Conservation (phyloP, 2,888 invertebrate genomes). For the Melikaiella ostensackeni region DNA sequence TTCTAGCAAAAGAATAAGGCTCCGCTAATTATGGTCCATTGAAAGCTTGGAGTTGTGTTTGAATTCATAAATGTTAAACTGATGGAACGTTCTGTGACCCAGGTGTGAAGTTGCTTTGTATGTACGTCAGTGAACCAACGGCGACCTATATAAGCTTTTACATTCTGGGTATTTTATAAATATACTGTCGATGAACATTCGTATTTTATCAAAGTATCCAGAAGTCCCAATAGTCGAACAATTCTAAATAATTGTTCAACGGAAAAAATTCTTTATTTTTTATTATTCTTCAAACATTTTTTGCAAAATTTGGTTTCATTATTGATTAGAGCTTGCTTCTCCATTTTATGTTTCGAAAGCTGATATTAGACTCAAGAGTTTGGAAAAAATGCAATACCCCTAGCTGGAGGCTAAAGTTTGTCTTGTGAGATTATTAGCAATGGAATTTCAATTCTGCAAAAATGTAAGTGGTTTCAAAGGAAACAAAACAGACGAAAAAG, state of each 20-base stretch:
- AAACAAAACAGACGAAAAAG: neutral
- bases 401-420: neutral
- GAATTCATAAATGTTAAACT: neutral
- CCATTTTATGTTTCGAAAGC: neutral
- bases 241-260: too few species aligned
- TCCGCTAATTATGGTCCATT: neutral
- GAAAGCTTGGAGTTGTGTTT: neutral
- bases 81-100: neutral
- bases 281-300: too few species aligned
- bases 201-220: too few species aligned
- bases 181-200: neutral
- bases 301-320: neutral
- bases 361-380: neutral
- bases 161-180: neutral
- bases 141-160: neutral
- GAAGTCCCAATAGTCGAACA: too few species aligned
- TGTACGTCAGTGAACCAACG: neutral
- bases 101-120: neutral
- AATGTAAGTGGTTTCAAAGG: neutral
- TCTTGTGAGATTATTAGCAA: neutral
- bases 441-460: neutral
- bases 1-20: neutral
- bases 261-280: too few species aligned
- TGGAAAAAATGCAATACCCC: slow-evolving; percentile 4
- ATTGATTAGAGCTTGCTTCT: neutral